These are phyloP conservation scores for Silurus meridionalis DNA, from an alignment of 2,113 vertebrate genomes.

Conservation along the genomic window DNA sequence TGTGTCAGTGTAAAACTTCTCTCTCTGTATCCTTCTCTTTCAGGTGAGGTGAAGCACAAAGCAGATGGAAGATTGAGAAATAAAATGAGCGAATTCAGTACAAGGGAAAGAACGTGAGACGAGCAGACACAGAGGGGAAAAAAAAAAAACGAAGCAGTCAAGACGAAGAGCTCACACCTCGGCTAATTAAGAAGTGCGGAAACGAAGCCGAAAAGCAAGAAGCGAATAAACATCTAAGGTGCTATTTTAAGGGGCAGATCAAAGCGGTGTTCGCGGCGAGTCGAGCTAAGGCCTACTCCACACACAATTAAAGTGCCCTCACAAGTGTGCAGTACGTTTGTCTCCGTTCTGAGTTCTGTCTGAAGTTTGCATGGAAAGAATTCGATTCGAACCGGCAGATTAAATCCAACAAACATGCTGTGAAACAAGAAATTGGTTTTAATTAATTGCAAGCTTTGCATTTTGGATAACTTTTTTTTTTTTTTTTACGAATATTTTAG, in stretches of 20 bases:
- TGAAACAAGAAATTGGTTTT: neutral
- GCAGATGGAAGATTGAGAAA: conserved; percentile 21
- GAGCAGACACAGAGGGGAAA: conserved; percentile 16
- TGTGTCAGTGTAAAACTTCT: neutral
- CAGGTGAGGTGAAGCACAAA: neutral
- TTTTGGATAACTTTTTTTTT: neutral
- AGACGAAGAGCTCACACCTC: conserved; percentile 41
- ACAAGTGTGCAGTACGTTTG: conserved; percentile 54
- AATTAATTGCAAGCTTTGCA: neutral
- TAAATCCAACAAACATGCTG: neutral
- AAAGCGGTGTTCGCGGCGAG: conserved; percentile 59
- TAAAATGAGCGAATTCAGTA: conserved; percentile 18
- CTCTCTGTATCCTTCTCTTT: neutral
- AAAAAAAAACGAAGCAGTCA: conserved; percentile 1
- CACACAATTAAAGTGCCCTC: conserved; percentile 68
- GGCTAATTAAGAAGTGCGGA: conserved; percentile 50
- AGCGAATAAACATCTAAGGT: conserved; percentile 68
- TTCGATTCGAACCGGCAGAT: neutral
- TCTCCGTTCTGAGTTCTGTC: conserved; percentile 42
- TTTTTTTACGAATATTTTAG: neutral
- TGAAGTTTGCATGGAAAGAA: neutral
- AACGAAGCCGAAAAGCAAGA: conserved; percentile 52
- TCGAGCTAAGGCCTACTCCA: conserved; percentile 52
- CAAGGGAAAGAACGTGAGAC: conserved; percentile 32
- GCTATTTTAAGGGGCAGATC: conserved; percentile 64